Conservation (phyloP, 92 coral and sea anemone genomes). For the Parazoanthus swiftii region DNA sequence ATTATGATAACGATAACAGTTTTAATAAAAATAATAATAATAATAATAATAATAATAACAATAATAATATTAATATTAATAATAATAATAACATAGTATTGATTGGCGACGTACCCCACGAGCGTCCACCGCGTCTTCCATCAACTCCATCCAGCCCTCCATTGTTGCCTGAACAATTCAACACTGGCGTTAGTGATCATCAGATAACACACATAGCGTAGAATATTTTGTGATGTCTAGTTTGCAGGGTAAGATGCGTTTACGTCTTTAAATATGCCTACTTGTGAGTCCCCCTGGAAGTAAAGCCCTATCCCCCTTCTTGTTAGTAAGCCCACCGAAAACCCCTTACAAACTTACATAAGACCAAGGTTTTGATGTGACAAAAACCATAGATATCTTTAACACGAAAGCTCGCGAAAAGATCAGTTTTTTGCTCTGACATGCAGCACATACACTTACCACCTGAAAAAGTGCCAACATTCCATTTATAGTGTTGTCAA, state of each 20-base stretch:
- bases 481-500: constrained; percentile 49
- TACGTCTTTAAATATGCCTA: too few species aligned
- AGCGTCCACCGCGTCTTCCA: constrained; percentile 54
- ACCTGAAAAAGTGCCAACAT: constrained; percentile 51
- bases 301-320: too few species aligned
- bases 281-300: too few species aligned
- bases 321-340: too few species aligned
- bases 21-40: background rate
- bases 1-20: background rate
- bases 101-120: constrained; percentile 37
- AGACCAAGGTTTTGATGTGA: too few species aligned
- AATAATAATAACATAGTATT: background rate
- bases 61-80: background rate
- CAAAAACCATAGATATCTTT: too few species aligned
- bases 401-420: background rate
- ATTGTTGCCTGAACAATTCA: constrained; percentile 44
- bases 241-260: too few species aligned
- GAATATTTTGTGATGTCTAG: too few species aligned
- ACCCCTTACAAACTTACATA: too few species aligned
- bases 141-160: constrained; percentile 60
- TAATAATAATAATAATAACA: background rate
- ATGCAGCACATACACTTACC: constrained; percentile 35
- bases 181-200: background rate
- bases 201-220: too few species aligned
- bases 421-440: too few species aligned